Evolutionary conservation across 2,888 invertebrate genomes (phyloP), one percentile per base, ranked within the genome.

Genomic region (Drosophila emarginata): DNA sequence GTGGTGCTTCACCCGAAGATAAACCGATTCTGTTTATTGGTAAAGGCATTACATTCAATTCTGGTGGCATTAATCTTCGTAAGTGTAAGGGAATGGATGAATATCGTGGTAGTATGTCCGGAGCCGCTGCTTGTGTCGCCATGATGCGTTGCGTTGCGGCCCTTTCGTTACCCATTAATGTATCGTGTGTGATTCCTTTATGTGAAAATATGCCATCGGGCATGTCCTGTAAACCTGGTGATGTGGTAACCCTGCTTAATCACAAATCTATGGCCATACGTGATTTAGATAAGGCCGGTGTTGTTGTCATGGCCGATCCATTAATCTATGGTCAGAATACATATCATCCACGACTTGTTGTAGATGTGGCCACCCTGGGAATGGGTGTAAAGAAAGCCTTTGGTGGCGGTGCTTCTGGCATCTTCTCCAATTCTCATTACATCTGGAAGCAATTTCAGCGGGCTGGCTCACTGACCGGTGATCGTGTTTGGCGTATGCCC

Each of bases 301-400:
- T 96, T n/a, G 93, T 97, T 5, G 93, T 96, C 7, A 92, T 97
- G 77, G 96, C 96, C 1, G 97, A 97, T 91, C 96, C 96, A 12
- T 91, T 97, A 53, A 93, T 94, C 45, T 96, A 97, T 90, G 96
- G 96, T 1, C 94, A 96, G 75, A 94, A 94, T 91, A 93, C 76
- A 90, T 93, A 93, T 71, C 93, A 93, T 53, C 93, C 94, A 0
- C 91, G 91, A 12, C 88, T 93, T 3, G 92, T 94, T 4, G 81
- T 94, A 14, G 94, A 94, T 78, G 91, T 94, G 66, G 94, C 94
- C 6, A 94, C 94, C n/a, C 84, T 91, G 52, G 89, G 90, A 0
- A 63, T 32, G 1, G 94, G 94, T 4, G 92, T 93, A 23, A 89
- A 90, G 66, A 92, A 93, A 15, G 93, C 94, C 0, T 89, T 94